A percentile compares a stretch with the other conserved stretches of the same genome.
Conservation (phyloP, 2,113 vertebrate genomes). For the Entomyzon cyanotis region DNA sequence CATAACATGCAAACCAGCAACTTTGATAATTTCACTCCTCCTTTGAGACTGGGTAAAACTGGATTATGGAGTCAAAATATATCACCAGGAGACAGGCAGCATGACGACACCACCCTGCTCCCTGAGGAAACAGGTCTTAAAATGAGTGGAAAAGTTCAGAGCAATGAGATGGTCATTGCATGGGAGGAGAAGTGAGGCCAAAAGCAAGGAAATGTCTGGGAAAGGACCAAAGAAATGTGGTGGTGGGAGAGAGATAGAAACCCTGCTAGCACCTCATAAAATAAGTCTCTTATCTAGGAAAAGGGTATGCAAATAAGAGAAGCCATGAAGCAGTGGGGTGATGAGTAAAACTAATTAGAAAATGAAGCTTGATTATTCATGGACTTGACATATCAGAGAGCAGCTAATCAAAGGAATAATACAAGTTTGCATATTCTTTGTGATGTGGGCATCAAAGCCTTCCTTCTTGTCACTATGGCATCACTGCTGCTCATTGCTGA, state of each 20-base stretch:
- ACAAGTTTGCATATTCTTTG: slow-evolving; percentile 34
- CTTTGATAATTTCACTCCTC: background rate
- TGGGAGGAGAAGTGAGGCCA: background rate
- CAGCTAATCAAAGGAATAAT: slow-evolving; percentile 52
- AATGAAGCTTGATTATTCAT: slow-evolving; percentile 64
- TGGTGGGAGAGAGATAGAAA: background rate
- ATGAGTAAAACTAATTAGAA: slow-evolving; percentile 62
- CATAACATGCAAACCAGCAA: background rate
- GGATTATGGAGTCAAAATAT: background rate
- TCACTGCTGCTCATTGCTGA: background rate
- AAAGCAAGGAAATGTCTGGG: background rate
- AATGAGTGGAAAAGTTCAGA: background rate
- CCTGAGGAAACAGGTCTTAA: background rate
- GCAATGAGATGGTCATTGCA: background rate
- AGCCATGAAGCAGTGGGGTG: slow-evolving; percentile 5
- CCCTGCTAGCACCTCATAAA: background rate
- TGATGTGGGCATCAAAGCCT: slow-evolving; percentile 27
- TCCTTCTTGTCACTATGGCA: background rate
- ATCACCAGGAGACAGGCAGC: background rate
- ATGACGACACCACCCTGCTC: background rate
- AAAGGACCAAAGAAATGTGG: background rate
- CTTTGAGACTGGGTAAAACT: background rate
- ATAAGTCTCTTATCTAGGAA: background rate
- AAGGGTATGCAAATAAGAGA: slow-evolving; percentile 33
- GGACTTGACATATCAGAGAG: slow-evolving; percentile 40